Conservation (phyloP, 1,140 invertebrate species). For the Drosophila orena region DNA sequence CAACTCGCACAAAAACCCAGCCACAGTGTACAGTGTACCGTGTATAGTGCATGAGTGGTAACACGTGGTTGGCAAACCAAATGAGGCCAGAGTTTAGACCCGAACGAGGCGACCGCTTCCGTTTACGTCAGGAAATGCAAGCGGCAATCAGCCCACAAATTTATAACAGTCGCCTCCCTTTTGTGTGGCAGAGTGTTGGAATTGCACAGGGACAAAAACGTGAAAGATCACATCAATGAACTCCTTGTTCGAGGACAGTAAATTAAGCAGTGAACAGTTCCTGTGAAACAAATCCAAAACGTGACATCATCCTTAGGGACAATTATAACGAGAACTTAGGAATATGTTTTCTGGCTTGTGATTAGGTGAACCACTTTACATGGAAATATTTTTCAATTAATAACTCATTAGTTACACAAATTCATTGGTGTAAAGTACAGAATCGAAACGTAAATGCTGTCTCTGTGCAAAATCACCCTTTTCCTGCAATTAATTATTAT, state of each 20-base stretch:
- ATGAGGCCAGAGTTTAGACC: conserved; percentile 48
- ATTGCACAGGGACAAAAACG: background rate
- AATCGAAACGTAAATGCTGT: background rate
- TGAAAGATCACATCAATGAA: conserved; percentile 7
- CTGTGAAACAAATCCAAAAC: too few relatives aligned
- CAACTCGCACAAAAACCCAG: conserved; percentile 33
- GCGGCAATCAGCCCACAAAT: conserved; percentile 69
- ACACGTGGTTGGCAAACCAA: conserved; percentile 40
- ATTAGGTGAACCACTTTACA: background rate
- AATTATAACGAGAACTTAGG: too few relatives aligned
- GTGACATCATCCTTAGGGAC: too few relatives aligned
- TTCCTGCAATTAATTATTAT: conserved; percentile 44
- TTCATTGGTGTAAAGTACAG: too few relatives aligned
- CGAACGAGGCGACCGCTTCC: conserved; percentile 39
- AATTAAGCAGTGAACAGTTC: background rate
- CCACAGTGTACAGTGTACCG: background rate
- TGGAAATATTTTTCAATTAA: background rate
- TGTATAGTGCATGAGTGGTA: conserved; percentile 19
- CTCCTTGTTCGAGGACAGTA: too few relatives aligned
- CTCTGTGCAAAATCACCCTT: background rate
- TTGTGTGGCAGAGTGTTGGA: background rate
- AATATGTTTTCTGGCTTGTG: background rate
- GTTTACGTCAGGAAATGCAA: conserved; percentile 60
- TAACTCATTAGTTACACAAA: too few relatives aligned
- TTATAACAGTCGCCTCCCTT: conserved; percentile 42